Base-by-base conservation (phyloP, 1,140 invertebrate genomes). In the Bombus pyrosoma region DNA sequence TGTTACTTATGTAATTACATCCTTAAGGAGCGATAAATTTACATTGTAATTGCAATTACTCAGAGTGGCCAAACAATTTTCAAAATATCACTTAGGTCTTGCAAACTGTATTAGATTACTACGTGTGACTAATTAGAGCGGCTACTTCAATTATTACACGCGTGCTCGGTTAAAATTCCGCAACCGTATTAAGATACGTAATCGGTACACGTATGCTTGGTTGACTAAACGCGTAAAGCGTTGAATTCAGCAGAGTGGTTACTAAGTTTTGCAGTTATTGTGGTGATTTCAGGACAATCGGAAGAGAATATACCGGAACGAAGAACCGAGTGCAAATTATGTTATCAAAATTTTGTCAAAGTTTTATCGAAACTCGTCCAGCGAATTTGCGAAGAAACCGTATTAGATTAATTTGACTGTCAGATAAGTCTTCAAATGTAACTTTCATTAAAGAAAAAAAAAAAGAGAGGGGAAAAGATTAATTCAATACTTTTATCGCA, bases 281-380 rank as follows among this genome's bases (percentile, higher is more conserved):
- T 57, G 73, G 37, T 47, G 64, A 83, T 62, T 71, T 78, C 8
- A n/a, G 18, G 15, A 43, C 59, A 71, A 83, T 78, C n/a, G 32
- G 59, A 77, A 53, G 74, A 59, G 69, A 69, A 83, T 83, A 76
- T 68, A 22, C 5, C 32, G 81, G 32, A 53, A 68, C 22, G 69
- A 28, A 13, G n/a, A 32, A 28, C 9, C 25, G 22, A 5, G 47
- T 32, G 9, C 32, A 15, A 37, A 73, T 66, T 32, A 41, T 43
- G 41, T 41, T 53, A 47, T 82, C 39, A 47, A 43, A 47, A 83
- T 83, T 68, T 47, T 34, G 41, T 83, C 43, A 9, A 32, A 41
- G 22, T 37, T 57, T 47, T 39, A 69, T n/a, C 25, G 39, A 39
- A 39, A 13, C 10, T 39, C 0, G 1, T 13, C 25, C 6, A 10